Conservation (phyloP, 2,113 vertebrate species). For the Neoarius graeffei region DNA sequence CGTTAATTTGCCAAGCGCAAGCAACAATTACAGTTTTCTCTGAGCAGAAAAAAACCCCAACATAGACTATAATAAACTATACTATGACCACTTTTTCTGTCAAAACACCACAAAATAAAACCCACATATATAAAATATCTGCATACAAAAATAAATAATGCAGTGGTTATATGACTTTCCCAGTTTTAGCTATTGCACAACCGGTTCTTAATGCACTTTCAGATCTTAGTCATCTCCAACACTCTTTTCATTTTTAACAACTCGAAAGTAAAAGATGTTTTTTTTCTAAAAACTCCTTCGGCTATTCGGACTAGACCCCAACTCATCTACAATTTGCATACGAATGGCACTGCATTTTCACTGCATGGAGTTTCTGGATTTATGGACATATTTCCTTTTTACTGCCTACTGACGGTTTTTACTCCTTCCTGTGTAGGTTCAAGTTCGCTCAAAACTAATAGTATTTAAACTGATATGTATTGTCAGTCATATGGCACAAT, state of each 20-base stretch:
- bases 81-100: conserved; percentile 59
- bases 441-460: conserved; percentile 8
- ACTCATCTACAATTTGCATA: not conserved
- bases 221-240: conserved; percentile 29
- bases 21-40: conserved; percentile 67
- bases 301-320: not conserved
- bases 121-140: conserved; percentile 75
- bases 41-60: conserved; percentile 52
- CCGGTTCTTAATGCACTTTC: conserved; percentile 66
- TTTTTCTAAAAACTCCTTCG: not conserved
- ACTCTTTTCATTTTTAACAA: conserved; percentile 47
- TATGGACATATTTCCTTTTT: not conserved
- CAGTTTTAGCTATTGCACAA: conserved; percentile 72
- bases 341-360: conserved; percentile 58
- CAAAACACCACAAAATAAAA: conserved; percentile 64
- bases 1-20: conserved; percentile 63
- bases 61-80: not conserved
- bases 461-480: conserved; percentile 27
- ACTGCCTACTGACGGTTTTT: not conserved
- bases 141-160: conserved; percentile 79
- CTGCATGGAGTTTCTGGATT: conserved; percentile 70
- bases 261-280: conserved; percentile 14
- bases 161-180: conserved; percentile 67
- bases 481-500: conserved; percentile 70
- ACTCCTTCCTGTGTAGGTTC: not conserved